Evolutionary conservation across 1,140 invertebrate species (phyloP), one percentile per base, ranked within the genome.

Genomic region (Pseudomyrmex concolor): DNA sequence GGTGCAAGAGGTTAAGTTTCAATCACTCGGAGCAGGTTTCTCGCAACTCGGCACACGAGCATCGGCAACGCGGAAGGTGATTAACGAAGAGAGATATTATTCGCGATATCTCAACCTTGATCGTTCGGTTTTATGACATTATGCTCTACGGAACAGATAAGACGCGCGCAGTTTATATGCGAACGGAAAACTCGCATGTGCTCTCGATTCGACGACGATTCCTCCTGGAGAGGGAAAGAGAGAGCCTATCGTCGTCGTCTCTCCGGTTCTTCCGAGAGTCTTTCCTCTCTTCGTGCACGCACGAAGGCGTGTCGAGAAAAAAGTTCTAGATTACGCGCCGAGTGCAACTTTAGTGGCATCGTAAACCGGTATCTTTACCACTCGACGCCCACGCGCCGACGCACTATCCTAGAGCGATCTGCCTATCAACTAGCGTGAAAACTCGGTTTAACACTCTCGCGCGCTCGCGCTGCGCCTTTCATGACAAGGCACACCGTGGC

Each of bases 281-380:
- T 54, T 84, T 12, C 48, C 74, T 66, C 55, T 48, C 10, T 57
- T 13, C 84, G 73, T 64, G 68, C 25, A 87, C 83, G 86, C 87
- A 84, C 80, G 87, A 89, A 91, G 91, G 90, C 89, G 89, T 89
- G 91, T 91, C 89, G 84, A 76, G 12, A n/a, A 66, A 86, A 91
- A 89, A 86, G 66, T 71, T 70, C 59, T 87, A 92, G 91, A 92
- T 92, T 91, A 92, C 90, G 91, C 90, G 86, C 83, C 87, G 91
- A 90, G 87, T 86, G 90, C 89, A 89, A 91, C 84, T 92, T 92
- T 93, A 93, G 91, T 92, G 91, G 91, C 88, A 91, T 93, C 91
- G 91, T 93, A 93, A 93, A 93, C 91, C 92, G 92, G 91, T 93
- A 92, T 93, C 89, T 93, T 92, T 92, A 92, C 89, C 90, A 87